phyloP scores from a whole-genome alignment of 2,888 invertebrate species.

The Drosophila atripex region DNA sequence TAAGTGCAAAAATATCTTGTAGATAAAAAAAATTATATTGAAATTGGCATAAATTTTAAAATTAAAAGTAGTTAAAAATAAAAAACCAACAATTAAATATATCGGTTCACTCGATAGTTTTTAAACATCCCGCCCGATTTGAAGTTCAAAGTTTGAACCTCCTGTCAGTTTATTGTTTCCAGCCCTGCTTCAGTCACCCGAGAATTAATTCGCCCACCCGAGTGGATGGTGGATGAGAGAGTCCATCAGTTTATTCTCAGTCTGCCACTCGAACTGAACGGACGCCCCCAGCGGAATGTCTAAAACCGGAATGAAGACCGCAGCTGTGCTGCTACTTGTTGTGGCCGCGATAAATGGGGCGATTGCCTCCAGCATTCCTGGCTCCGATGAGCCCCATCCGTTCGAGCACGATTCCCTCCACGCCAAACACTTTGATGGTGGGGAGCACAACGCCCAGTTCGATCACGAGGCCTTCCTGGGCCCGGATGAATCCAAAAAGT shows the following conservation, averaged over 20 bases:
- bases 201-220: too few relatives aligned
- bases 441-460: slow-evolving; percentile 94
- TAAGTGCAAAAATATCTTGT: too few relatives aligned
- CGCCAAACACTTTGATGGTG: slow-evolving; percentile 90
- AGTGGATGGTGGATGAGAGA: too few relatives aligned
- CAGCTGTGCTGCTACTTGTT: slow-evolving; percentile 40
- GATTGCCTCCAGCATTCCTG: slow-evolving; percentile 60
- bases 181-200: neutral
- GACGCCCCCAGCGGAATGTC: slow-evolving; percentile 24
- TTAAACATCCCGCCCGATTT: neutral
- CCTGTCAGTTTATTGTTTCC: neutral
- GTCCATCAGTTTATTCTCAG: slow-evolving; percentile 4
- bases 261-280: slow-evolving; percentile 31
- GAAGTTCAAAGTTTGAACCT: neutral
- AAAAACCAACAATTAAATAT: too few relatives aligned
- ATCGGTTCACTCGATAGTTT: neutral
- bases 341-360: slow-evolving; percentile 50
- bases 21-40: too few relatives aligned
- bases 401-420: slow-evolving; percentile 90
- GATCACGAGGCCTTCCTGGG: slow-evolving; percentile 99
- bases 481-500: slow-evolving; percentile 95
- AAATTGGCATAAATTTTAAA: neutral
- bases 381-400: slow-evolving; percentile 85
- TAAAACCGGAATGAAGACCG: slow-evolving; percentile 3
- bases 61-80: neutral